These are phyloP conservation scores for Eulemur macaco DNA, from an alignment of 2,113 vertebrate genomes.

Conservation along the genomic window DNA sequence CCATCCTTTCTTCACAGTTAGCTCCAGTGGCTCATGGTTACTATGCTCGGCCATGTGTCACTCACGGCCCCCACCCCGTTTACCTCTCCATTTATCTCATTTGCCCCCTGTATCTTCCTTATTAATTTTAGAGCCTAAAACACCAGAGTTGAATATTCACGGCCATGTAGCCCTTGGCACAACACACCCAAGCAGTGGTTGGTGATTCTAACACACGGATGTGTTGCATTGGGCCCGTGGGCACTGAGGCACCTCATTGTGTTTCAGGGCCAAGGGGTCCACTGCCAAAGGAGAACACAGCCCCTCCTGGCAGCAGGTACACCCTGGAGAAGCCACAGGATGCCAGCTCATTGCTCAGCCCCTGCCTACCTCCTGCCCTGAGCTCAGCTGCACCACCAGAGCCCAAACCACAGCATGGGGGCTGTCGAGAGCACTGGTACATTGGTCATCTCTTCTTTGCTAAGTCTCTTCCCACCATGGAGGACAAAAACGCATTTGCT, in stretches of 20 bases:
- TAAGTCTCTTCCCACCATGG: background rate
- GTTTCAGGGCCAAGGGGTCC: background rate
- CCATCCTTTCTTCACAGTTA: background rate
- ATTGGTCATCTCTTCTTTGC: background rate
- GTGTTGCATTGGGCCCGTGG: fast-evolving
- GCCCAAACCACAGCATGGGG: background rate
- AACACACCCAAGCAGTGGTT: background rate
- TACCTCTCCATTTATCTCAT: background rate
- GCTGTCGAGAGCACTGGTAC: no score
- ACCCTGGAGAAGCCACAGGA: no score
- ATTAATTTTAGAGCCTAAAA: background rate
- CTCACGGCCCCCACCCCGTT: fast-evolving
- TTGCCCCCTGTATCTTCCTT: background rate
- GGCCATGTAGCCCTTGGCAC: background rate
- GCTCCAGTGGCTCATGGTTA: background rate
- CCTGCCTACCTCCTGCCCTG: background rate
- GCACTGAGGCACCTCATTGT: background rate
- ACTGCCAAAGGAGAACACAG: background rate
- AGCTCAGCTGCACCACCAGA: background rate
- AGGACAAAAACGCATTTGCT: background rate
- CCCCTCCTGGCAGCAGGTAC: background rate
- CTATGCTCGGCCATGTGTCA: background rate
- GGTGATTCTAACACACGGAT: background rate
- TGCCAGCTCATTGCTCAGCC: no score
- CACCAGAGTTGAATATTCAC: background rate